These are phyloP conservation scores for Propithecus perrieri DNA, from an alignment of 2,797 vertebrate species.

Conservation along the genomic window DNA sequence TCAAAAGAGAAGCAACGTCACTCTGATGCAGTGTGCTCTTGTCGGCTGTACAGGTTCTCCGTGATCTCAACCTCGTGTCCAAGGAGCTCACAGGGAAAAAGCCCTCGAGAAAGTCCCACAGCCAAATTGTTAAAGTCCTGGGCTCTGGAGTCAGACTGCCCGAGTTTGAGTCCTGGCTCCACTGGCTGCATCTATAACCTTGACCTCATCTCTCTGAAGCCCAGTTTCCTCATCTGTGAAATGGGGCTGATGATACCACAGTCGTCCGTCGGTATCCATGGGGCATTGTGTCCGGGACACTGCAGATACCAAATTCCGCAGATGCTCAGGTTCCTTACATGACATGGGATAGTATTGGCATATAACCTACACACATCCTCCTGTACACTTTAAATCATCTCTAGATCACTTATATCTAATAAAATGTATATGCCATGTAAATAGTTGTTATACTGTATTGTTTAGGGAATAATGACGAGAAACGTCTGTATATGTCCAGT, in stretches of 20 bases:
- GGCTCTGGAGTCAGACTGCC: background rate
- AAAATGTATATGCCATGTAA: background rate
- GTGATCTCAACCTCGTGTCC: background rate
- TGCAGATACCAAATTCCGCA: background rate
- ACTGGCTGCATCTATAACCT: background rate
- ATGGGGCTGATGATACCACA: background rate
- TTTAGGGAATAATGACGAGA: background rate
- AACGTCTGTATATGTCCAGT: background rate
- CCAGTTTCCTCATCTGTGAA: background rate
- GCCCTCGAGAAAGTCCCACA: background rate
- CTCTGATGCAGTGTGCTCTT: background rate
- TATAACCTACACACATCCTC: background rate
- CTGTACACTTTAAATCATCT: background rate
- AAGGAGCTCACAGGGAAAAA: background rate
- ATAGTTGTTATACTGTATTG: background rate
- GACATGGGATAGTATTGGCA: background rate
- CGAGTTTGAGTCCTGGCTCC: background rate
- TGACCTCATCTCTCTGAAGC: background rate
- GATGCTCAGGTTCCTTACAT: background rate
- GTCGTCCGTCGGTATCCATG: fast-evolving
- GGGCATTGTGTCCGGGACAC: background rate
- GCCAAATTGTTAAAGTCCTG: background rate
- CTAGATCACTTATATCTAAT: background rate
- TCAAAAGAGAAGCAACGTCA: background rate
- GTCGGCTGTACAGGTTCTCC: background rate